These are phyloP conservation scores for Ostrea denselamellosa DNA, from an alignment of 1,140 invertebrate species.

Conservation along the genomic window DNA sequence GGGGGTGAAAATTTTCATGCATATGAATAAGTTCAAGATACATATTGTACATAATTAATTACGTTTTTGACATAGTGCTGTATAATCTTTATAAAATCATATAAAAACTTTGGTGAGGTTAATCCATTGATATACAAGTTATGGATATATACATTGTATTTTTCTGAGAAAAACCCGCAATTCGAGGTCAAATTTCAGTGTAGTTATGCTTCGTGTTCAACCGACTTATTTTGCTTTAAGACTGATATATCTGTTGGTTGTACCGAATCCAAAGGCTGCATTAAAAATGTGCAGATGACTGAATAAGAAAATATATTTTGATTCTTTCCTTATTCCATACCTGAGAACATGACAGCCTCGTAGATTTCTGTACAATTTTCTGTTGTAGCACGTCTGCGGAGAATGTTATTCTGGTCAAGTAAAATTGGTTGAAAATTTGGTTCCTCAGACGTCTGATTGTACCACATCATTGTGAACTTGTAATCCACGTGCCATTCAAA, in stretches of 20 bases:
- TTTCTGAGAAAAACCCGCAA: no score
- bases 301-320: no score
- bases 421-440: not conserved
- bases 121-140: no score
- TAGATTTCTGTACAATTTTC: not conserved
- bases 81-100: not conserved
- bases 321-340: not conserved
- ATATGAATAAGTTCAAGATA: no score
- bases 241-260: not conserved
- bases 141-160: no score
- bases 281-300: no score
- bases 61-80: not conserved
- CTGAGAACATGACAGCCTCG: not conserved
- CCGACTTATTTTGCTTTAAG: not conserved
- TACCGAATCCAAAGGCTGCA: no score
- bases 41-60: no score
- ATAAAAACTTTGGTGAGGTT: no score
- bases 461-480: constrained; percentile 54
- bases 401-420: not conserved
- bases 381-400: not conserved
- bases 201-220: not conserved
- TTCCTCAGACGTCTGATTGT: not conserved
- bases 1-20: no score
- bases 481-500: constrained; percentile 77
- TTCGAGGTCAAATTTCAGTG: not conserved